phyloP scores from a whole-genome alignment of 2,797 vertebrate species.

The Spinibarbus caldwelli region DNA sequence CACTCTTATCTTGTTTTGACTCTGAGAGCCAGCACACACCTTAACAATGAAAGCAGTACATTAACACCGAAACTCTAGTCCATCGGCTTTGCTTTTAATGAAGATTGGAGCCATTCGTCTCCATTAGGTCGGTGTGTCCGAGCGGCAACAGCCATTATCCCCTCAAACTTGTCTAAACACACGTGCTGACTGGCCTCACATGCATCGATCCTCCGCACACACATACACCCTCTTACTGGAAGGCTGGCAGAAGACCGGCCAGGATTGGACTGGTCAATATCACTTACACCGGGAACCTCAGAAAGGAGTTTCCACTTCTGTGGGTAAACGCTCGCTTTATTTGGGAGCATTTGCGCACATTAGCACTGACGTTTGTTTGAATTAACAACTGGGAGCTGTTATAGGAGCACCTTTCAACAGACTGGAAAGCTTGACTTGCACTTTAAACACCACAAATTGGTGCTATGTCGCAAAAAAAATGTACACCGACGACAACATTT shows the following conservation, averaged over 20 bases:
- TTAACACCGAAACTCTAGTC: slow-evolving; percentile 88
- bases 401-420: slow-evolving; percentile 36
- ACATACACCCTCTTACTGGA: slow-evolving; percentile 63
- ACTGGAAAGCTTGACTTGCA: slow-evolving; percentile 31
- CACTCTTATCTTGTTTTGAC: slow-evolving; percentile 61
- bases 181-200: slow-evolving; percentile 56
- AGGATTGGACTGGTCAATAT: slow-evolving; percentile 58
- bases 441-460: slow-evolving; percentile 31
- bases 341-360: slow-evolving; percentile 57
- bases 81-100: slow-evolving; percentile 83
- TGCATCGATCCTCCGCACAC: slow-evolving; percentile 66
- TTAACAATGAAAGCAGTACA: slow-evolving; percentile 73
- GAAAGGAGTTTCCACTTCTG: slow-evolving; percentile 53
- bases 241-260: slow-evolving; percentile 46
- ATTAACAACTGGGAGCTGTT: slow-evolving; percentile 52
- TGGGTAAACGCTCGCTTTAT: slow-evolving; percentile 60
- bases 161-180: slow-evolving; percentile 73
- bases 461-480: not conserved
- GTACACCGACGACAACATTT: too few relatives aligned
- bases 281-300: slow-evolving; percentile 58
- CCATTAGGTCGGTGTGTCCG: slow-evolving; percentile 74
- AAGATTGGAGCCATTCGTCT: slow-evolving; percentile 82
- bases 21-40: slow-evolving; percentile 79
- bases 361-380: slow-evolving; percentile 57
- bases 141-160: slow-evolving; percentile 79